phyloP scores from a whole-genome alignment of 2,888 invertebrate genomes.

The Caenorhabditis doughertyi region DNA sequence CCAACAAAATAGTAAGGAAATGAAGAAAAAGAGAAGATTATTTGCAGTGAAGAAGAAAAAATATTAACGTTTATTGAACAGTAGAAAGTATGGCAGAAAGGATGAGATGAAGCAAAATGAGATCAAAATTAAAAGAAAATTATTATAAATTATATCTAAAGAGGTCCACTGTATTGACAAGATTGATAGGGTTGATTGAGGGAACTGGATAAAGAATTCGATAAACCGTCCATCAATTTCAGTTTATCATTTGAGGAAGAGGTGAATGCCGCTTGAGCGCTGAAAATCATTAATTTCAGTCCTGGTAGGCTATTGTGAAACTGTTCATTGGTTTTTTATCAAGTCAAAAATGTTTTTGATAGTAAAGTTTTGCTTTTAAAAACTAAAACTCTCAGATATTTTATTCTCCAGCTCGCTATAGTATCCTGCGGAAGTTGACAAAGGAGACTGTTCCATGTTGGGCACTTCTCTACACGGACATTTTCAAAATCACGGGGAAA shows the following conservation, averaged over 20 bases:
- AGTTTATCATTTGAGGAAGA: conserved; percentile 52
- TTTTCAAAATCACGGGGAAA: too few relatives aligned
- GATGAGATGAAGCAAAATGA: background rate
- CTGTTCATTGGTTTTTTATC: too few relatives aligned
- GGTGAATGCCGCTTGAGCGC: conserved; percentile 41
- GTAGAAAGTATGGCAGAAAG: background rate
- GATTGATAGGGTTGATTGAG: conserved; percentile 58
- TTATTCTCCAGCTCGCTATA: too few relatives aligned
- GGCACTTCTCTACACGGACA: too few relatives aligned
- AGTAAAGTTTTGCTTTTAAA: too few relatives aligned
- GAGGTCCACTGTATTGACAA: conserved; percentile 59
- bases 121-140: background rate
- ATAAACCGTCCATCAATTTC: conserved; percentile 63
- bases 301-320: too few relatives aligned
- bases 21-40: conserved; percentile 8
- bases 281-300: too few relatives aligned
- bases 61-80: conserved; percentile 43
- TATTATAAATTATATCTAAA: conserved; percentile 23
- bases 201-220: conserved; percentile 43
- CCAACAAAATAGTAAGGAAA: too few relatives aligned
- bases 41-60: conserved; percentile 22
- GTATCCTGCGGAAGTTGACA: too few relatives aligned
- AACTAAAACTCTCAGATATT: too few relatives aligned
- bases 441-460: too few relatives aligned
- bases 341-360: too few relatives aligned